Conservation (phyloP, 2,113 vertebrate species). For the Jaculus jaculus region DNA sequence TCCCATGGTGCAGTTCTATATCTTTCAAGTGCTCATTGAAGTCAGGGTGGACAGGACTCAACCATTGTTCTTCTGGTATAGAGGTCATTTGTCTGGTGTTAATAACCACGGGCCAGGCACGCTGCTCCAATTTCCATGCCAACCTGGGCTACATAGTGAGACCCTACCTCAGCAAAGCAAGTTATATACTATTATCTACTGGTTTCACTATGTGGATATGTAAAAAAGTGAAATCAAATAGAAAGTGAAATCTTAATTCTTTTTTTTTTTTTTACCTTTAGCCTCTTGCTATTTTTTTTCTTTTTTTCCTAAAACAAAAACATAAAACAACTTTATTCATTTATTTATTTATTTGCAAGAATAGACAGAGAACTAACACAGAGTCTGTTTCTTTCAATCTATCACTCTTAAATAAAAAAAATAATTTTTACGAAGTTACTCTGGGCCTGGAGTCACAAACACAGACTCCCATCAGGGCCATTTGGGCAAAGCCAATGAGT, state of each 20-base stretch:
- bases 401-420: no score
- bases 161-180: neutral
- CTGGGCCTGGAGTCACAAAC: neutral
- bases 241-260: neutral
- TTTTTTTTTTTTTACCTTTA: no score
- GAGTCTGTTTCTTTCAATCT: no score
- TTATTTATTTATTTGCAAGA: no score
- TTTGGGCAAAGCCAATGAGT: neutral
- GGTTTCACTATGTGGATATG: neutral
- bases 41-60: neutral
- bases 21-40: neutral
- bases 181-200: neutral
- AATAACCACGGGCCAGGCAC: neutral
- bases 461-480: neutral
- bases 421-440: no score
- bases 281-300: no score
- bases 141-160: neutral
- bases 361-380: no score
- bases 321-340: no score
- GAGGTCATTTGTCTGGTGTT: neutral
- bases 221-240: neutral
- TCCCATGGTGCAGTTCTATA: rapidly evolving
- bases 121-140: neutral
- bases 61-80: neutral
- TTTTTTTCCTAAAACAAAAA: no score